Evolutionary conservation across 2,888 invertebrate genomes (phyloP), one percentile per base, ranked within the genome.

Genomic region (Aplocera efformata): DNA sequence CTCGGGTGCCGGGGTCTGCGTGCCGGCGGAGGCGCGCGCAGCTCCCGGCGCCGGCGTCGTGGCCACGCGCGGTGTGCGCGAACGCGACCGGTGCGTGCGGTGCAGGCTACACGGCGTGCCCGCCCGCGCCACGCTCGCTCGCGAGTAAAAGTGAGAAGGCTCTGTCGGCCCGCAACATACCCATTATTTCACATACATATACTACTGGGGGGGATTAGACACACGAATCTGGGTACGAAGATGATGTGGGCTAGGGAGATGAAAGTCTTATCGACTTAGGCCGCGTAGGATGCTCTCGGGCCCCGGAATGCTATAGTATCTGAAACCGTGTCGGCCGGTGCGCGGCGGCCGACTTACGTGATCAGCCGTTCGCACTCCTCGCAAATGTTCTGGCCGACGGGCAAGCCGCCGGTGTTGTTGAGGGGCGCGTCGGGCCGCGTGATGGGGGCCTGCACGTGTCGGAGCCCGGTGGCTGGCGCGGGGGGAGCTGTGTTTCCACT

Each of bases 361-460:
- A 98, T 98, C 73, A 98, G 93, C 72, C 98, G 93, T 84, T 98
- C 98, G 91, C 99, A 99, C 76, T 97, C 97, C 62, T 95, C 95
- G 91, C 99, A 99, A 85, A 97, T 94, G 89, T 96, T 97, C 89
- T 96, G 96, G 70, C 95, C 94, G 61, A 95, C 92, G 62, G 94
- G 94, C 63, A 96, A 90, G 72, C 93, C 94, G 63, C 91, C 92
- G 61, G 91, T 92, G 73, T 91, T 89, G 79, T 92, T 91, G 74
- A 90, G 68, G 58, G 91, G 90, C 46, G 84, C 83, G 62, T 89
- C 83, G 64, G 92, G 91, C 58, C 90, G 80, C 69, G 91, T 88
- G 79, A 93, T 90, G 50, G 96, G 95, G 56, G 95, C 94, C 58
- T 89, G 83, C 64, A 96, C 94, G 83, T 94, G 93, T 64, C 94